Evolutionary conservation across 2,113 vertebrate species (phyloP).

Genomic region (Choloepus hoffmanni): DNA sequence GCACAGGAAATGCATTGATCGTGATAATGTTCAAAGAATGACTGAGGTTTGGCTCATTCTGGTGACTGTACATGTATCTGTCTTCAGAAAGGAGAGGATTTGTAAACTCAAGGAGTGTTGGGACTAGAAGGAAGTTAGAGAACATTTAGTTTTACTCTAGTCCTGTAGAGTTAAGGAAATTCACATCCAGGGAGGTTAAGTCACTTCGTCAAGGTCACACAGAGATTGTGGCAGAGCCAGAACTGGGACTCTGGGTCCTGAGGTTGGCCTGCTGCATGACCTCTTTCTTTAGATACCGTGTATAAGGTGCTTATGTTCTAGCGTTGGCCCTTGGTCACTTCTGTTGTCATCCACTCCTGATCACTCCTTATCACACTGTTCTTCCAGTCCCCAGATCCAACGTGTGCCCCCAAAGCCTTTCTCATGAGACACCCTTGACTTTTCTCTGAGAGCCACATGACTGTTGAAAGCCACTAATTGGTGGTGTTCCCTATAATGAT

Average conservation of each 20-base stretch:
- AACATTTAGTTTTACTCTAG: neutral
- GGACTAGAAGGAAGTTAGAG: neutral
- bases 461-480: neutral
- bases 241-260: neutral
- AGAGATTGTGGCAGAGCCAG: neutral
- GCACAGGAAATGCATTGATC: neutral
- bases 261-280: neutral
- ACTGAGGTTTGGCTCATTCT: neutral
- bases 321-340: neutral
- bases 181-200: neutral
- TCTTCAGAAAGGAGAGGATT: neutral
- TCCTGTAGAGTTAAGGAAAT: conserved; percentile 22
- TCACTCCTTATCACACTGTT: neutral
- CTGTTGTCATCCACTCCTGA: neutral
- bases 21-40: neutral
- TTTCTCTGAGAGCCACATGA: neutral
- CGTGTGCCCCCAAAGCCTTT: neutral
- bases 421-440: neutral
- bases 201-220: neutral
- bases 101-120: neutral
- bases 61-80: neutral
- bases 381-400: neutral
- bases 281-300: neutral
- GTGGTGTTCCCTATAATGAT: neutral
- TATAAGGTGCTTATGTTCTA: neutral